Base-by-base conservation (phyloP, 2,888 invertebrate genomes). In the Acleris cristana region DNA sequence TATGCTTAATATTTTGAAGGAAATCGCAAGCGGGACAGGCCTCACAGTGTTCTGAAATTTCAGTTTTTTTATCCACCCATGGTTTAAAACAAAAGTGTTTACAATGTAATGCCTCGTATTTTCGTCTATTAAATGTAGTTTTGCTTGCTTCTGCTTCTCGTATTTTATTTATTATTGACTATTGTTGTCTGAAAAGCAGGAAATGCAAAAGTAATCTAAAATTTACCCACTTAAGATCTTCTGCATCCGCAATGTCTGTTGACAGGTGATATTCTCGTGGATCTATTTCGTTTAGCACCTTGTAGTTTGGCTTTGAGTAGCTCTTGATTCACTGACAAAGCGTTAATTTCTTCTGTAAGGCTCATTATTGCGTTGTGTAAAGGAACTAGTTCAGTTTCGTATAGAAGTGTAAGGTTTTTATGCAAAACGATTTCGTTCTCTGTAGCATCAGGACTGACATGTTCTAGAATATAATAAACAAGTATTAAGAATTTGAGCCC, bases 381-480 rank as follows among this genome's bases (percentile, higher is more conserved):
- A 1, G 91, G 88, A 48, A 90, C 30, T 49, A 92, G 73, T 70
- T 88, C 85, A 53, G 83, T 71, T 71, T 87, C 82, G 65, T 87
- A 87, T 53, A 87, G 74, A 4, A 72, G 57, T 44, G 72, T 49
- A 5, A 84, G 74, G 52, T 65, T 71, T n/a, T 66, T 52, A 54
- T 74, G 68, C 5, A 72, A 54, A 66, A 54, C 14, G 2, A 40
- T 40, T 40, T 40, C 40, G 40, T 40, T 40, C 14, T 40, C 4
- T 40, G 40, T 64, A 7, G 58, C 34, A 6, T n/a, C 30, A n/a
- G 21, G 52, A 12, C 57, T 23, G 52, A 30, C 51, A 51, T 21
- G 26, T 2, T 52, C 61, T 66, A 56, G 57, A 66, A 66, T 26
- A 26, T 12, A 26, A 26, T 26, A 48, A 48, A 26, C 14, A 14